Evolutionary conservation across 2,797 vertebrate genomes (phyloP).

Genomic region (Diplodus sargus): DNA sequence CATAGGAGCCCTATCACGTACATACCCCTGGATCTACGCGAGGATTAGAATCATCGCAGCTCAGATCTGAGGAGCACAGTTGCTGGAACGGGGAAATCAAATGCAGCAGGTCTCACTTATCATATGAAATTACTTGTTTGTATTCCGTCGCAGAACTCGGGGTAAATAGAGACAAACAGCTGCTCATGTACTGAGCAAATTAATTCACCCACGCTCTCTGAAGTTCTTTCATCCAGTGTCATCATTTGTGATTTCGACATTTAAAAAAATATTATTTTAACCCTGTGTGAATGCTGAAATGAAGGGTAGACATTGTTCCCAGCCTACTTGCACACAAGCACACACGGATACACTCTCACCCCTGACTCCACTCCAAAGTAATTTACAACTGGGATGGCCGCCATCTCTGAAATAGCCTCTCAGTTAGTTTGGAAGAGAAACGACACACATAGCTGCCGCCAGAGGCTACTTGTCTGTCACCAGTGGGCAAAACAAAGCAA

Average conservation of each 20-base stretch:
- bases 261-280: neutral
- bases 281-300: constrained; percentile 18
- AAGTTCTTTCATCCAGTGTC: constrained; percentile 22
- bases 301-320: constrained; percentile 29
- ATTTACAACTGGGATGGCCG: constrained; percentile 75
- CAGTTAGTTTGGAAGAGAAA: constrained; percentile 65
- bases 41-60: constrained; percentile 31
- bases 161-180: constrained; percentile 61
- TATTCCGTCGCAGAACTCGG: constrained; percentile 29
- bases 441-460: constrained; percentile 46
- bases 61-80: constrained; percentile 23
- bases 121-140: constrained; percentile 56
- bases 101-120: constrained; percentile 43
- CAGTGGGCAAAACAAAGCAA: constrained; percentile 63
- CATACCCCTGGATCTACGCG: constrained; percentile 8
- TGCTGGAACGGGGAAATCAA: constrained; percentile 48
- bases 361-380: constrained; percentile 79
- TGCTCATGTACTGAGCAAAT: constrained; percentile 37
- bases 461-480: constrained; percentile 66
- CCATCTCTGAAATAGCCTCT: constrained; percentile 72
- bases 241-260: constrained; percentile 40
- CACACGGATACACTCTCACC: constrained; percentile 44
- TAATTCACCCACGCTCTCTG: constrained; percentile 27
- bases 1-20: constrained; percentile 29
- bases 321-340: constrained; percentile 23